Percentiles rank a stretch among this genome's conserved stretches.
phyloP scores from a whole-genome alignment of 2,888 invertebrate genomes.

The Phyto melanocephala region DNA sequence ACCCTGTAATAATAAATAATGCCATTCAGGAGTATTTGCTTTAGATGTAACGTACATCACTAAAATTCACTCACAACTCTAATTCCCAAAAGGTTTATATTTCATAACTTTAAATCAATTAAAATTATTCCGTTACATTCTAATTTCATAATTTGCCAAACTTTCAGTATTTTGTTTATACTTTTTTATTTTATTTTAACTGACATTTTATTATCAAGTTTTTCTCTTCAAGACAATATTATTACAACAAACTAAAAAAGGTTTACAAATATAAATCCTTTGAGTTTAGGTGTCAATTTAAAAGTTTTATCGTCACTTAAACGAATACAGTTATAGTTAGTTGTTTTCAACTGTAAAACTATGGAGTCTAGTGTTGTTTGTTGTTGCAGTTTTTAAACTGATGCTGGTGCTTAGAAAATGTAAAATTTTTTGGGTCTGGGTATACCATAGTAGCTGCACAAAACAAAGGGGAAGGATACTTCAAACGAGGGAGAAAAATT shows the following conservation, averaged over 20 bases:
- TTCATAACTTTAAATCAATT: no score
- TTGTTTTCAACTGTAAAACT: neutral
- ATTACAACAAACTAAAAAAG: neutral
- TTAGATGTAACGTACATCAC: no score
- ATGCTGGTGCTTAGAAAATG: neutral
- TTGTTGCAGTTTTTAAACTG: neutral
- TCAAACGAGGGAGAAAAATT: neutral
- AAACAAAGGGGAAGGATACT: neutral
- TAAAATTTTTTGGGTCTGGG: neutral
- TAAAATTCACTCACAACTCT: no score
- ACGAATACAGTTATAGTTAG: conserved; percentile 29
- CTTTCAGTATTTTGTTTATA: no score
- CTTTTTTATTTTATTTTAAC: no score
- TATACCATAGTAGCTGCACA: neutral
- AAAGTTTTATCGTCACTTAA: conserved; percentile 58
- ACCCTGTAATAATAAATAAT: no score
- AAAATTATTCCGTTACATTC: no score
- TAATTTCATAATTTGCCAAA: no score
- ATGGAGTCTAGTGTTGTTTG: neutral
- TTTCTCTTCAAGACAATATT: neutral
- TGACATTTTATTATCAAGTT: no score
- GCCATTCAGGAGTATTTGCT: no score
- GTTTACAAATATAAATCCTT: conserved; percentile 22
- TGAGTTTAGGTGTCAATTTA: conserved; percentile 52
- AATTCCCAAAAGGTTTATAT: no score